Evolutionary conservation across 2,797 vertebrate species (phyloP).

Genomic region (Peromyscus eremicus): DNA sequence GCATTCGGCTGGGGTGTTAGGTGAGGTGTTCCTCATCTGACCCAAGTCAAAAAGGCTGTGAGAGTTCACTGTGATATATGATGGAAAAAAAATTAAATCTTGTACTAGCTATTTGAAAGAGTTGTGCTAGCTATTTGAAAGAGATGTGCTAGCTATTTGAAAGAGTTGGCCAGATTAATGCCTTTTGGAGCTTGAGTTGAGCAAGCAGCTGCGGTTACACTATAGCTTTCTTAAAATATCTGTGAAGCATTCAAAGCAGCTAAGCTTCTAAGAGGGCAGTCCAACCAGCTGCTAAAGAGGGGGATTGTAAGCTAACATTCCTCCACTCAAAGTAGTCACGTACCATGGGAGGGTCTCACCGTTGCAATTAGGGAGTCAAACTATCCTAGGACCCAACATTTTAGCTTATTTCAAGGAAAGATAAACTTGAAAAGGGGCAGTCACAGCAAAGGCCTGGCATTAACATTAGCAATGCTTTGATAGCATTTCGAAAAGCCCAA

Average conservation of each 20-base stretch:
- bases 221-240: slow-evolving; percentile 8
- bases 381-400: background rate
- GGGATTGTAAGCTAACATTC: background rate
- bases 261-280: background rate
- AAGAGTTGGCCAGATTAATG: background rate
- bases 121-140: background rate
- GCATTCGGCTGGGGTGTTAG: background rate
- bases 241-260: background rate
- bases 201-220: background rate
- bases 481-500: background rate
- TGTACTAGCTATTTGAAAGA: no score
- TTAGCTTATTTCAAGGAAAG: background rate
- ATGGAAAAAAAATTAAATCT: background rate
- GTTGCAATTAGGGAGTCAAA: background rate
- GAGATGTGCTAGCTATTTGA: background rate
- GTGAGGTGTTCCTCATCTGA: background rate
- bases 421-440: background rate
- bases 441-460: background rate
- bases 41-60: background rate
- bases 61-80: background rate
- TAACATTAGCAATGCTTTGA: background rate
- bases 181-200: background rate
- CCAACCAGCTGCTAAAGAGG: background rate
- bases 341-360: background rate
- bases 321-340: background rate